Base-by-base conservation (phyloP, 1,140 invertebrate genomes). In the Ostrea edulis region DNA sequence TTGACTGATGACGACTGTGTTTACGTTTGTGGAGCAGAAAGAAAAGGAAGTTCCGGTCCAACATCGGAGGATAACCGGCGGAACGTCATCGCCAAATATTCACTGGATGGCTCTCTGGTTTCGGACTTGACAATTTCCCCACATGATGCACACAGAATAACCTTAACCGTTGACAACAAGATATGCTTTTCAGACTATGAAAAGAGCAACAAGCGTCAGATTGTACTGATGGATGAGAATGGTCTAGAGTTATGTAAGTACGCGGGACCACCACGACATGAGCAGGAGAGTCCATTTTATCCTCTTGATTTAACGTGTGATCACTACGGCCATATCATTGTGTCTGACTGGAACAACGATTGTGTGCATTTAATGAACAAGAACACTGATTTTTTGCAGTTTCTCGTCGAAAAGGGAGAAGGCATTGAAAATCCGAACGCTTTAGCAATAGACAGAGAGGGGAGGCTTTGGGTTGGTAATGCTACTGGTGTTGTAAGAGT, bases 281-380 rank as follows among this genome's bases (percentile, higher is more conserved):
- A 85, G 62, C n/a, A 44, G 54, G 35, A 55, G 58, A 90, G 22
- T 87, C 91, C 22, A 22, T 92, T 92, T 62, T 87, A 90, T 22
- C 90, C 90, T 20, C 90, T 90, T 29, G 92, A 92, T 25, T 88
- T 92, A 51, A 85, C 81, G 17, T 91, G 91, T 83, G 92, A 93
- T 77, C 65, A 55, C n/a, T 89, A 91, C 12, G 92, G 92, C 7
- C 90, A 92, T 86, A 91, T 93, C 68, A 87, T 93, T 20, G 89
- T 93, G 22, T 89, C 90, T 14, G 92, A 93, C 62, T 91, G 91
- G 85, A 91, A 91, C 87, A 93, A 93, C 84, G 91, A 93, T 68
- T 88, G 90, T 68, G 85, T 93, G 0, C 91, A 92, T 62, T 86
- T 93, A 20, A 82, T 93, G 53, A 91, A 92, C 35, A 81, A 90